Conservation (phyloP, 2,113 vertebrate species). For the Hystrix brachyura region DNA sequence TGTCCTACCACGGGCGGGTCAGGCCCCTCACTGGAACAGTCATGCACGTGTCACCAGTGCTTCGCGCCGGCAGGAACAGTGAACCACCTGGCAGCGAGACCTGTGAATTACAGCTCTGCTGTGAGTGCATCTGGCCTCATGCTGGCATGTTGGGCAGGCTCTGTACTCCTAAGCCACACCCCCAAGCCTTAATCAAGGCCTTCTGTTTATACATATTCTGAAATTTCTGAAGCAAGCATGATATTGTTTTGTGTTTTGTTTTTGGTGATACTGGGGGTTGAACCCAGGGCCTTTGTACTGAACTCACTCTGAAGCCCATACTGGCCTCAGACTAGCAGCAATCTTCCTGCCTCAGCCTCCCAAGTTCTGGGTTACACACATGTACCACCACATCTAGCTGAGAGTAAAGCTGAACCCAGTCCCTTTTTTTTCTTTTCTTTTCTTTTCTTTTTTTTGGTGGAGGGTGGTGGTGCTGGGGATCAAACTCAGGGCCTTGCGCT, state of each 20-base stretch:
- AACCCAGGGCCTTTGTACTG: neutral
- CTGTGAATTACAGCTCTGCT: neutral
- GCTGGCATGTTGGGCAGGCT: neutral
- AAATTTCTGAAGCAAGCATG: neutral
- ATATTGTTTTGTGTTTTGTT: neutral
- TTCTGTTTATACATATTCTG: neutral
- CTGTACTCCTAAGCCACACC: neutral
- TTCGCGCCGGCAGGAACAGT: neutral
- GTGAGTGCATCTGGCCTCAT: neutral
- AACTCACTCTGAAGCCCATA: no score
- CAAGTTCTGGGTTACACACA: no score
- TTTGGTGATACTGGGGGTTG: neutral
- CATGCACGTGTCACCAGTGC: neutral
- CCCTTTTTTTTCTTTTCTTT: neutral
- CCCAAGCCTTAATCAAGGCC: no score
- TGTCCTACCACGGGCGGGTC: neutral
- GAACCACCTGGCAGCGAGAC: neutral
- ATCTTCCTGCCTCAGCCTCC: no score
- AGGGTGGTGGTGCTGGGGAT: neutral
- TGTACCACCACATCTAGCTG: no score
- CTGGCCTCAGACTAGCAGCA: no score
- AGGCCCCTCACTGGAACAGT: neutral
- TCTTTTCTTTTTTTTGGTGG: neutral
- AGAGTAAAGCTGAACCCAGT: no score
- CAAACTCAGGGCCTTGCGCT: neutral